Conservation (phyloP, 2,888 invertebrate species). For the Yponomeuta cagnagella region DNA sequence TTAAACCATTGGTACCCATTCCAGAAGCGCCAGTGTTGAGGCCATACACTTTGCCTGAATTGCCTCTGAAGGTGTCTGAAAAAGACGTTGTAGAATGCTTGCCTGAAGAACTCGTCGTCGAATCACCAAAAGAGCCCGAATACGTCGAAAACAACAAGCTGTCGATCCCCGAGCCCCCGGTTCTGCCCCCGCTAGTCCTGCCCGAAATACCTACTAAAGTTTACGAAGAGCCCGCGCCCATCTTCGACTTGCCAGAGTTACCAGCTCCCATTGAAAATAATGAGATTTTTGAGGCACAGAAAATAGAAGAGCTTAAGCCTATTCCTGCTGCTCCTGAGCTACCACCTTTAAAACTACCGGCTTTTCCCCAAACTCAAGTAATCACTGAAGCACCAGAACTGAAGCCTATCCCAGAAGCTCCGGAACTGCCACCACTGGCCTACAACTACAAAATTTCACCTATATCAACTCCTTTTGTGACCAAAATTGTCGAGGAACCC, state of each 20-base stretch:
- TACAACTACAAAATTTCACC: neutral
- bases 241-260: conserved; percentile 16
- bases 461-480: neutral
- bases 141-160: neutral
- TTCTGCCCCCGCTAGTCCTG: conserved; percentile 10
- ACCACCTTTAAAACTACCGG: conserved; percentile 23
- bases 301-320: neutral
- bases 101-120: neutral
- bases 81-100: neutral
- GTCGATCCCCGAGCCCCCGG: conserved; percentile 18
- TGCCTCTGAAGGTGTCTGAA: conserved; percentile 14
- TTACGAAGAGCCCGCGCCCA: conserved; percentile 16
- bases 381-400: conserved; percentile 3
- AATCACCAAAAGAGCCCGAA: too few species aligned
- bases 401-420: conserved; percentile 5
- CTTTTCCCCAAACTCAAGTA: neutral
- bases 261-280: conserved; percentile 8
- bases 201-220: conserved; percentile 16
- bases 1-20: conserved; percentile 6
- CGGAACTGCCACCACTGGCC: conserved; percentile 13
- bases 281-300: conserved; percentile 15
- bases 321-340: conserved; percentile 27
- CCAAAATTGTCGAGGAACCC: neutral
- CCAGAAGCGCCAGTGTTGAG: conserved; percentile 18
- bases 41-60: conserved; percentile 11